A percentile compares a stretch with the other conserved stretches of the same genome.
Conservation (phyloP, 2,888 invertebrate species). For the Chymomyza caudatula region DNA sequence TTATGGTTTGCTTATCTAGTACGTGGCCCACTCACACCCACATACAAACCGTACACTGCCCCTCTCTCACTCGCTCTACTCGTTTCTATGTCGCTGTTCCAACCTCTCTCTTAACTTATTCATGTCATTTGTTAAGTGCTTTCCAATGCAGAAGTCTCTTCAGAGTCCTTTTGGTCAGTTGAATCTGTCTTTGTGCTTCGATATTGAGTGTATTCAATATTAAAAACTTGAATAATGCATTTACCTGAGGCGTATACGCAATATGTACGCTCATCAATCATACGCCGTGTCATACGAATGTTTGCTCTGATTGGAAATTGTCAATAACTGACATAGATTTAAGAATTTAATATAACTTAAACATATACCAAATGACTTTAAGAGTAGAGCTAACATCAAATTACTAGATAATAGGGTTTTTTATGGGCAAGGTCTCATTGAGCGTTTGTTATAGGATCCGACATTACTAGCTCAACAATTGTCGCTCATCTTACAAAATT, state of each 20-base stretch:
- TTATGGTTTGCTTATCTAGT: conserved; percentile 52
- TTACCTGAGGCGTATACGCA: conserved; percentile 28
- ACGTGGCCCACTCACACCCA: not conserved
- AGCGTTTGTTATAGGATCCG: no score
- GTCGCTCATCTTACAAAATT: no score
- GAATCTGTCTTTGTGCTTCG: not conserved
- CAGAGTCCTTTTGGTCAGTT: not conserved
- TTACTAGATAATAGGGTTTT: no score
- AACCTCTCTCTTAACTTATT: conserved; percentile 17
- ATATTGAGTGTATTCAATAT: conserved; percentile 18
- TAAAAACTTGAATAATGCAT: conserved; percentile 40
- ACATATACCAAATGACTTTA: not conserved
- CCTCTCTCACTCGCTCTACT: not conserved
- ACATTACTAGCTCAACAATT: no score
- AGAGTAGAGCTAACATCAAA: not conserved
- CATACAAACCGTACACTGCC: not conserved
- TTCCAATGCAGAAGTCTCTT: not conserved
- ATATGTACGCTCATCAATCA: conserved; percentile 45
- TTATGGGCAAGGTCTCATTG: no score
- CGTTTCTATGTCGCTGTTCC: not conserved
- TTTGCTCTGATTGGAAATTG: not conserved
- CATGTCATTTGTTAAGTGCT: conserved; percentile 20
- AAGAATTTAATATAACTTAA: not conserved
- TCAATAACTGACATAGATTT: not conserved
- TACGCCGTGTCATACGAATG: conserved; percentile 19